Conservation (phyloP, 1,140 invertebrate genomes). For the Zaprionus ghesquierei region DNA sequence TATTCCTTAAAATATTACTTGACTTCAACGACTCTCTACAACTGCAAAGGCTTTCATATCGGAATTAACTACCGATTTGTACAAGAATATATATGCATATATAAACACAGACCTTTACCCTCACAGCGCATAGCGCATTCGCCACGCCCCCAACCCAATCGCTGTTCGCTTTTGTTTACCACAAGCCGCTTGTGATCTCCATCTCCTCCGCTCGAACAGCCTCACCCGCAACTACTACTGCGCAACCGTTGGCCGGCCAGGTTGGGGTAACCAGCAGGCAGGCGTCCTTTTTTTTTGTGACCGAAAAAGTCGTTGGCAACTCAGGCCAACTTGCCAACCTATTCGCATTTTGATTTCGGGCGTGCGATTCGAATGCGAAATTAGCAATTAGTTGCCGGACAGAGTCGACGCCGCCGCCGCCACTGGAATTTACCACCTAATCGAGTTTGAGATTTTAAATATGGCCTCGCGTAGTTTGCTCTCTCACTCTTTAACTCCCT, state of each 20-base stretch:
- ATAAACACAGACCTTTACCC: no score
- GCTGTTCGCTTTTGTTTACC: background rate
- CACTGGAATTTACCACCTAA: conserved; percentile 70
- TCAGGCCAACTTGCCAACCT: conserved; percentile 44
- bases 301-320: conserved; percentile 41
- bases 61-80: no score
- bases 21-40: no score
- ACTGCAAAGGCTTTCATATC: no score
- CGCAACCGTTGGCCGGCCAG: background rate
- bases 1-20: no score
- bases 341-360: conserved; percentile 71
- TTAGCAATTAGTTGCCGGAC: conserved; percentile 69
- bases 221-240: background rate
- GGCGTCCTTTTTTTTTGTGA: conserved; percentile 26
- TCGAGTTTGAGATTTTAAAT: conserved; percentile 72
- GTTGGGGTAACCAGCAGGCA: conserved; percentile 4
- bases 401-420: conserved; percentile 51
- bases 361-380: conserved; percentile 72
- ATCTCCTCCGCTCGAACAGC: conserved; percentile 9
- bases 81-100: background rate
- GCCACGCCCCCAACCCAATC: background rate
- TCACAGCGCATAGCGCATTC: background rate
- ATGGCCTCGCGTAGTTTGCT: conserved; percentile 40
- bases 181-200: conserved; percentile 23
- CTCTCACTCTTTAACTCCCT: conserved; percentile 1